phyloP scores from a whole-genome alignment of 2,888 invertebrate genomes.

The Portevinia maculata region DNA sequence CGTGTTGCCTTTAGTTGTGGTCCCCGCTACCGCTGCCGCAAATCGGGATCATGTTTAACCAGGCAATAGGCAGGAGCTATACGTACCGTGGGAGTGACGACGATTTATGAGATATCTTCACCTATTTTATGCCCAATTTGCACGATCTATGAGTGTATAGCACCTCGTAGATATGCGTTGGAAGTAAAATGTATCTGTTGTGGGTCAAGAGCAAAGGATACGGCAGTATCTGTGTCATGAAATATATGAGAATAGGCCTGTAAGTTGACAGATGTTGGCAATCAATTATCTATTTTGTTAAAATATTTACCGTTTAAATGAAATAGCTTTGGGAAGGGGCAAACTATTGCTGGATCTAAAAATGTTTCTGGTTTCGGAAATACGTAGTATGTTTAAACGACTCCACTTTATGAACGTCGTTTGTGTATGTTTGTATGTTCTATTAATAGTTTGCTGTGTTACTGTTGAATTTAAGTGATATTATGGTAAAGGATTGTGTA shows the following conservation, averaged over 20 bases:
- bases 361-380: neutral
- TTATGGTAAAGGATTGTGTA: constrained; percentile 36
- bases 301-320: constrained; percentile 51
- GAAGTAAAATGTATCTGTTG: constrained; percentile 36
- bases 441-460: constrained; percentile 20
- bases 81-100: constrained; percentile 48
- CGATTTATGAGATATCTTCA: constrained; percentile 62
- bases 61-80: constrained; percentile 30
- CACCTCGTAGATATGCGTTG: constrained; percentile 1
- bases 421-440: neutral
- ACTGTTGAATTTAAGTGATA: constrained; percentile 30
- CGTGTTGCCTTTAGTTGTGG: constrained; percentile 8
- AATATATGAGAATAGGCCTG: constrained; percentile 29
- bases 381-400: constrained; percentile 1
- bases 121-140: constrained; percentile 59
- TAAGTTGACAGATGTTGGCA: constrained; percentile 47
- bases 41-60: constrained; percentile 51
- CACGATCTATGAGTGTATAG: constrained; percentile 43
- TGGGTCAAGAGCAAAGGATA: constrained; percentile 54
- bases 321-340: neutral
- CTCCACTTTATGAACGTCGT: neutral
- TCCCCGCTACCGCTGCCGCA: too few species aligned
- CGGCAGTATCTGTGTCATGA: constrained; percentile 18
- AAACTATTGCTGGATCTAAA: constrained; percentile 11
- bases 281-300: constrained; percentile 51